phyloP scores from a whole-genome alignment of 1,140 invertebrate species.

The Drosophila aff. region DNA sequence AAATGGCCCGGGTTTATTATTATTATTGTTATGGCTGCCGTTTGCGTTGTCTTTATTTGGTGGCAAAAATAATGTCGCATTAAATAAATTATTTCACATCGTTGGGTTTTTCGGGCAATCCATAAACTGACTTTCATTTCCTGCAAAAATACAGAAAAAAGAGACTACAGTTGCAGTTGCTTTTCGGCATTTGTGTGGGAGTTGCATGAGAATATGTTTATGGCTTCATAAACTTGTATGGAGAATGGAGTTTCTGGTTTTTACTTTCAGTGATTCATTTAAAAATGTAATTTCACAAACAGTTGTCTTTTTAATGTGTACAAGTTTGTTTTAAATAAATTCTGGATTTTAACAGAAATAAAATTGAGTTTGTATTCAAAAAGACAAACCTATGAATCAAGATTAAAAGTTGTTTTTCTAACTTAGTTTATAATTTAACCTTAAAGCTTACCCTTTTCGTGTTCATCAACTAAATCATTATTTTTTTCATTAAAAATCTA shows the following conservation, averaged over 20 bases:
- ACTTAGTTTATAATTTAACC: too few relatives aligned
- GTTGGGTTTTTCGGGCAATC: slow-evolving; percentile 32
- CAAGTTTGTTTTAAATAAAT: slow-evolving; percentile 4
- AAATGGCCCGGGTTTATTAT: slow-evolving; percentile 70
- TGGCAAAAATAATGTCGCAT: slow-evolving; percentile 67
- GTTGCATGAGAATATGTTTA: slow-evolving; percentile 54
- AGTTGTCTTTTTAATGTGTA: background rate
- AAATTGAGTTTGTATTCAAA: background rate
- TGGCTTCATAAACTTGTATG: slow-evolving; percentile 41
- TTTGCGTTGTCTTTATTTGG: slow-evolving; percentile 76
- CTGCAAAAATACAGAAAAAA: slow-evolving; percentile 44
- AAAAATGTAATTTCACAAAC: slow-evolving; percentile 10
- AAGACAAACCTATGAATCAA: background rate
- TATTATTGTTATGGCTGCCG: slow-evolving; percentile 54
- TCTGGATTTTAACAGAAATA: background rate
- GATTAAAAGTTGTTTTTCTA: background rate
- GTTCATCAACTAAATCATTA: background rate
- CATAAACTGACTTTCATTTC: slow-evolving; percentile 72
- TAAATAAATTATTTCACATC: slow-evolving; percentile 78
- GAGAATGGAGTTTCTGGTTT: slow-evolving; percentile 32
- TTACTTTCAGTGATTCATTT: slow-evolving; percentile 41
- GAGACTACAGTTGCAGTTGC: slow-evolving; percentile 1
- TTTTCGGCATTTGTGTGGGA: slow-evolving; percentile 38
- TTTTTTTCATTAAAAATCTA: background rate
- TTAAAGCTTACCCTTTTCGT: background rate